Evolutionary conservation across 1,140 invertebrate genomes (phyloP).

Genomic region (Stenopsyche tienmushanensis): DNA sequence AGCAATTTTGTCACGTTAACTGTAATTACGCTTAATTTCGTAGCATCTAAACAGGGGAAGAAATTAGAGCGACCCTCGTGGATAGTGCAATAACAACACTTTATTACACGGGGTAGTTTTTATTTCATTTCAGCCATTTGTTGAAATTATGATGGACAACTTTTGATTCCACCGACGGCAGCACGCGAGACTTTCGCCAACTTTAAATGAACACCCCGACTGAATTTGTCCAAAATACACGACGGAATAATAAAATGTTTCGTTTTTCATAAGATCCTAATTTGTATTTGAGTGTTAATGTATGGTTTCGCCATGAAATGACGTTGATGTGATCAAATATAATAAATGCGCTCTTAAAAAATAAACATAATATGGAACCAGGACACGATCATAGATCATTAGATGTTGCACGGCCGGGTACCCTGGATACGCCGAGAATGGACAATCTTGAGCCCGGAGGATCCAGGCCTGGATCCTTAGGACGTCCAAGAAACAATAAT

Average conservation of each 20-base stretch:
- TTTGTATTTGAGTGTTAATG: no score
- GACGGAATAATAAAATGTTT: no score
- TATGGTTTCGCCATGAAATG: slow-evolving; percentile 1
- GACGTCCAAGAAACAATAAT: slow-evolving; percentile 14
- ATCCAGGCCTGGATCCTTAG: slow-evolving; percentile 27
- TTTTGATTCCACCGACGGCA: not conserved
- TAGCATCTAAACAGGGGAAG: no score
- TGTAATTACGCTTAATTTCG: no score
- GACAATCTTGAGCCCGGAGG: slow-evolving; percentile 9
- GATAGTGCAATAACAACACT: no score
- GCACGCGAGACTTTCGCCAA: not conserved
- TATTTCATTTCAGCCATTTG: not conserved
- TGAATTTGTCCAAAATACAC: not conserved
- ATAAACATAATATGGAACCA: slow-evolving; percentile 12
- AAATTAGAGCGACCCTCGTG: no score
- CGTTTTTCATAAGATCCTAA: no score
- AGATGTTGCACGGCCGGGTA: slow-evolving; percentile 28
- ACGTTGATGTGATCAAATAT: no score
- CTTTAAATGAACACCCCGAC: not conserved
- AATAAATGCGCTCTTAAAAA: not conserved
- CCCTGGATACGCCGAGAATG: slow-evolving; percentile 1
- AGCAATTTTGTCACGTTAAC: no score
- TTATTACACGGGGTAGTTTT: no score
- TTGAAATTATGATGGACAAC: not conserved
- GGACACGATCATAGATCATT: slow-evolving; percentile 33